Conservation (phyloP, 2,113 vertebrate genomes). For the Anas platyrhynchos region DNA sequence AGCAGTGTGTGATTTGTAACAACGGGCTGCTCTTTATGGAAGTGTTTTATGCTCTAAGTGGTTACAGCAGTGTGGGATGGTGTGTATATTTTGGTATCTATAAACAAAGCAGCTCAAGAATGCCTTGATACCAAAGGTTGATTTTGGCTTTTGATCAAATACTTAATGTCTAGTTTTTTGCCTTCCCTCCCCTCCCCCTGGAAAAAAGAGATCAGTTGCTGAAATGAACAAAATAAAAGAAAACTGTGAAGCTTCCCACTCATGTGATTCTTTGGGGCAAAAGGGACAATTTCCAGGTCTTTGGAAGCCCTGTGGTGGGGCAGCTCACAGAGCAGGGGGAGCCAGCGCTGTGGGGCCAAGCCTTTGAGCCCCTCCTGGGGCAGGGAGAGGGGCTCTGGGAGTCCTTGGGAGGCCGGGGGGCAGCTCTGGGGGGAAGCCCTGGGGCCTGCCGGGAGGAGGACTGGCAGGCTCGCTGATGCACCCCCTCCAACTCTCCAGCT, state of each 20-base stretch:
- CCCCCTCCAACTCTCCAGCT: rapidly evolving
- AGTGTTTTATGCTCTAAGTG: conserved; percentile 20
- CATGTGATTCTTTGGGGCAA: not conserved
- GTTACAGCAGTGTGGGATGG: conserved; percentile 47
- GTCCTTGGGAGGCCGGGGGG: rapidly evolving
- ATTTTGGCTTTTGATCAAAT: conserved; percentile 62
- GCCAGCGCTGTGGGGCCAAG: rapidly evolving
- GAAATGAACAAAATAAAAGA: not conserved
- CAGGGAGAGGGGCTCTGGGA: rapidly evolving
- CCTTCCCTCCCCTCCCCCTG: not conserved
- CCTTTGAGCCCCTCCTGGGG: rapidly evolving
- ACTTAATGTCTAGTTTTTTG: not conserved
- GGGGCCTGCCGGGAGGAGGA: rapidly evolving
- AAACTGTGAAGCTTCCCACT: not conserved
- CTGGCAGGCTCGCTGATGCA: rapidly evolving
- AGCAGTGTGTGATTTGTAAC: not conserved
- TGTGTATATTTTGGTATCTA: conserved; percentile 70
- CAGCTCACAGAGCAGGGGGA: not conserved
- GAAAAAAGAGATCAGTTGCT: not conserved
- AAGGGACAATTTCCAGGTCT: not conserved
- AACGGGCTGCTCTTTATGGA: not conserved
- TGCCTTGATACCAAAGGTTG: conserved; percentile 71
- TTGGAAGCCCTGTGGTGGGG: not conserved
- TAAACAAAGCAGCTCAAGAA: conserved; percentile 72
- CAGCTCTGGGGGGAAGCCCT: not conserved